Percentiles rank a stretch among this genome's conserved stretches.
Conservation (phyloP, 1,140 invertebrate genomes). For the Epicauta chinensis region DNA sequence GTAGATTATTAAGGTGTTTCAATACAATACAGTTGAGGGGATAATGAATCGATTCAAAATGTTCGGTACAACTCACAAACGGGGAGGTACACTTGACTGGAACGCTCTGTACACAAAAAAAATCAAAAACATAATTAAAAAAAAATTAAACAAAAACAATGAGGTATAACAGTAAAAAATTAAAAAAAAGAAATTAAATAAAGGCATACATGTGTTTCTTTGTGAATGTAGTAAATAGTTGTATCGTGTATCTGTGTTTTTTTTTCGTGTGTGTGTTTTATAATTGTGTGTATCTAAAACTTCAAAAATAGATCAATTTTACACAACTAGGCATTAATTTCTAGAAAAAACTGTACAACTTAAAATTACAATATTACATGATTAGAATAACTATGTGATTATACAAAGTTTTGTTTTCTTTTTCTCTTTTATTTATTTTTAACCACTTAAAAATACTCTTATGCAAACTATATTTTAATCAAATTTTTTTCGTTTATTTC, state of each 20-base stretch:
- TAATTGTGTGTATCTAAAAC: too few relatives aligned
- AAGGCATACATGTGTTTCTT: too few relatives aligned
- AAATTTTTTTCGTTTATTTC: background rate
- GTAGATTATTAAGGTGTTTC: too few relatives aligned
- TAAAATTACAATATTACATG: constrained; percentile 25
- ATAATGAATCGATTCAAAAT: too few relatives aligned
- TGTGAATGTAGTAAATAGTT: too few relatives aligned
- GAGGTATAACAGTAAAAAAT: constrained; percentile 6
- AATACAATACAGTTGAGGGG: too few relatives aligned
- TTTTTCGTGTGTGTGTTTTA: background rate
- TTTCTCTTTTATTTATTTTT: constrained; percentile 10
- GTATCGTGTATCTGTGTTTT: background rate
- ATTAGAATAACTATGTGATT: constrained; percentile 19
- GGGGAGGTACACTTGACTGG: too few relatives aligned
- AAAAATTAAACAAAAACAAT: constrained; percentile 2
- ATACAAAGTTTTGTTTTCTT: background rate
- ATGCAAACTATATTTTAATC: constrained; percentile 20
- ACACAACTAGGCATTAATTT: constrained; percentile 17
- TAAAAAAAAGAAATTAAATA: too few relatives aligned
- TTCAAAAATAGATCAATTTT: constrained; percentile 4
- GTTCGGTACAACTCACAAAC: too few relatives aligned
- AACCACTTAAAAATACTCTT: constrained; percentile 30
- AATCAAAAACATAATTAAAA: background rate
- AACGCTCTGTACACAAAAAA: constrained; percentile 2
- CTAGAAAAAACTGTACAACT: constrained; percentile 22